Evolutionary conservation across 2,797 vertebrate genomes (phyloP).

Genomic region (Picus viridis): DNA sequence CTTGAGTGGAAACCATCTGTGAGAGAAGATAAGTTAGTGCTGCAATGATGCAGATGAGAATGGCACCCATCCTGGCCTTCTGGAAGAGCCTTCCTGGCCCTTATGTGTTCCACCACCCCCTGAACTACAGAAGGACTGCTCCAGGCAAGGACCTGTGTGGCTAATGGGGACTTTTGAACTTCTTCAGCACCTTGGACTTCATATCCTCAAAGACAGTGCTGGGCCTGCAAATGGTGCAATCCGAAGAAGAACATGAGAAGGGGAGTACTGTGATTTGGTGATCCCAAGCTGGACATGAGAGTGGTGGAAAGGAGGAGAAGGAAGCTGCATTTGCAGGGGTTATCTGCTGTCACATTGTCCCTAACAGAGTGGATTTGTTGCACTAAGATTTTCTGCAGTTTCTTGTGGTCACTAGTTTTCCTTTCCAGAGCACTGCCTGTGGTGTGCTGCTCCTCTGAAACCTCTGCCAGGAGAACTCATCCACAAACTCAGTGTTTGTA

Average conservation of each 20-base stretch:
- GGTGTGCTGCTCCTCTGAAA: background rate
- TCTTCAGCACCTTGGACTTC: background rate
- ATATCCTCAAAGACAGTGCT: too few species aligned
- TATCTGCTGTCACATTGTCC: rapidly evolving
- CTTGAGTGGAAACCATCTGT: background rate
- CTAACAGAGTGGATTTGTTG: background rate
- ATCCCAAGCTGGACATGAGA: background rate
- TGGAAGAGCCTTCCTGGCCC: background rate
- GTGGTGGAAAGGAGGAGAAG: background rate
- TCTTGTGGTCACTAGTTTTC: background rate
- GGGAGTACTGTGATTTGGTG: background rate
- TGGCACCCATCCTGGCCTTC: background rate
- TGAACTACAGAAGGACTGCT: background rate
- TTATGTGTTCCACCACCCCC: rapidly evolving
- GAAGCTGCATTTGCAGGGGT: background rate
- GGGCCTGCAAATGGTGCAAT: background rate
- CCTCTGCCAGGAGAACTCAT: background rate
- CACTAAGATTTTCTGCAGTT: background rate
- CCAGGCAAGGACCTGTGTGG: rapidly evolving
- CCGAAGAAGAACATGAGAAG: rapidly evolving
- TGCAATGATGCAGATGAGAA: background rate
- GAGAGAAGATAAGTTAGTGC: background rate
- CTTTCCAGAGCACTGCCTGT: background rate
- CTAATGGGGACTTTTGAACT: background rate
- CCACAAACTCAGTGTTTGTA: background rate